phyloP scores from a whole-genome alignment of 2,888 invertebrate genomes.

The Thereva nobilitata region DNA sequence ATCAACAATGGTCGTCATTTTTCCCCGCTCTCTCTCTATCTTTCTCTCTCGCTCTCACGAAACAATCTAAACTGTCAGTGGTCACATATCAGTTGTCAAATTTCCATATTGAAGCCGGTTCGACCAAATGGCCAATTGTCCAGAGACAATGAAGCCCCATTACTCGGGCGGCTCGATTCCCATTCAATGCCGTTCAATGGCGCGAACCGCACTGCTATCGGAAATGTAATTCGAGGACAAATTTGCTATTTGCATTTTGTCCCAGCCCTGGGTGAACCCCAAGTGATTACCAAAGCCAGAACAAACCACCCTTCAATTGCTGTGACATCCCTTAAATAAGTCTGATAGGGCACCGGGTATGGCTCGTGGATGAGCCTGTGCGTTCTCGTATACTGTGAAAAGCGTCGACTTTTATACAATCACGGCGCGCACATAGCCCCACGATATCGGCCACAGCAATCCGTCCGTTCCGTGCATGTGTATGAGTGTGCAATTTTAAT shows the following conservation, averaged over 20 bases:
- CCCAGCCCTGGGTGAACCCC: background rate
- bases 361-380: background rate
- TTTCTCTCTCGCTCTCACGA: too few species aligned
- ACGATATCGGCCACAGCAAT: conserved; percentile 28
- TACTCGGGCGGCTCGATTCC: too few species aligned
- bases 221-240: background rate
- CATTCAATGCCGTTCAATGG: too few species aligned
- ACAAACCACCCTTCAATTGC: conserved; percentile 6
- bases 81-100: too few species aligned
- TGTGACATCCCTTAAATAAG: conserved; percentile 7
- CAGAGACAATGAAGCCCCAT: too few species aligned
- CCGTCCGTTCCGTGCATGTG: conserved; percentile 6
- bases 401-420: background rate
- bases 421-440: background rate
- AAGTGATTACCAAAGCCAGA: conserved; percentile 4
- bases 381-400: background rate
- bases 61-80: too few species aligned
- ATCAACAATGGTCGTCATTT: too few species aligned
- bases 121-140: too few species aligned
- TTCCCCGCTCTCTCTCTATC: too few species aligned
- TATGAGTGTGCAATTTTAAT: conserved; percentile 53
- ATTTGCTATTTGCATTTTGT: conserved; percentile 3
- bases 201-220: background rate
- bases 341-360: background rate
- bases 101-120: too few species aligned